phyloP scores from a whole-genome alignment of 2,113 vertebrate species.

The Erythrocercus mccallii region DNA sequence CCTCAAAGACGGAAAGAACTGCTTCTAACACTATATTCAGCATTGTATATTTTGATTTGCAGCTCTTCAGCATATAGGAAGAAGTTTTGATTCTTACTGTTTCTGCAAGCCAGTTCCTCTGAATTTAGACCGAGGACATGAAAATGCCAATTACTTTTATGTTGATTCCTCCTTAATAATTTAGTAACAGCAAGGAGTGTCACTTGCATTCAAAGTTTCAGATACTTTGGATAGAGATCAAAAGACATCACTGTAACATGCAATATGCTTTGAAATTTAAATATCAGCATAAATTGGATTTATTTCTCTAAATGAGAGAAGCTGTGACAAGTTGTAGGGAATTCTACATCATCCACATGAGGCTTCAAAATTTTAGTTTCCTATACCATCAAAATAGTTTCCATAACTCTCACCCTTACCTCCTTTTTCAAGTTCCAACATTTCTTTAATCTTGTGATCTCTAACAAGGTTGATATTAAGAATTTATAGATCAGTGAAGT shows the following conservation, averaged over 20 bases:
- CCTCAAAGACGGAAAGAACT: background rate
- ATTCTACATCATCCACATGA: background rate
- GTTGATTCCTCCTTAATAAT: background rate
- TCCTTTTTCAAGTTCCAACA: background rate
- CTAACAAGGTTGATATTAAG: background rate
- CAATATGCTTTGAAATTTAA: background rate
- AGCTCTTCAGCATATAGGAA: background rate
- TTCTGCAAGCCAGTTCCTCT: background rate
- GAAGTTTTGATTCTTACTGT: background rate
- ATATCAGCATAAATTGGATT: background rate
- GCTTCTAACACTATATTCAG: background rate
- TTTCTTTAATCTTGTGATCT: background rate
- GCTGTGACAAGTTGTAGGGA: background rate
- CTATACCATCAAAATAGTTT: background rate
- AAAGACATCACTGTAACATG: background rate
- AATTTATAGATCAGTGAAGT: background rate
- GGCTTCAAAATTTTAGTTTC: background rate
- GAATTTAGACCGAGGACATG: background rate
- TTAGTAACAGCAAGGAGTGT: background rate
- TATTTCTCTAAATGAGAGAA: background rate
- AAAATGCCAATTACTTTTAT: constrained; percentile 19
- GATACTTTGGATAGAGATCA: background rate
- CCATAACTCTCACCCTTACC: background rate
- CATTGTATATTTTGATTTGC: background rate
- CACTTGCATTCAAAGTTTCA: background rate